Evolutionary conservation across 2,797 vertebrate genomes (phyloP).

Genomic region (Peromyscus eremicus): DNA sequence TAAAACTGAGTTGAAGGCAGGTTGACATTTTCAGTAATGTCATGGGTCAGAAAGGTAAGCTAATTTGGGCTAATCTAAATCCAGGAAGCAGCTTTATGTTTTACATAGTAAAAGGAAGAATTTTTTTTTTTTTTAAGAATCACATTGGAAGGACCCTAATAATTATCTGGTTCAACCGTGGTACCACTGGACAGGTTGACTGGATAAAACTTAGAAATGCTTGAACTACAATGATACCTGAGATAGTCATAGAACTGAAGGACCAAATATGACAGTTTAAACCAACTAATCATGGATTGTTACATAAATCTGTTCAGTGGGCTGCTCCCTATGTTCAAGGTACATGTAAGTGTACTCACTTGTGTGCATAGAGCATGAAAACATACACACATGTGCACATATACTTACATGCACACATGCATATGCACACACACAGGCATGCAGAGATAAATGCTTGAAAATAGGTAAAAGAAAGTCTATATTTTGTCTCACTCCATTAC

Average conservation of each 20-base stretch:
- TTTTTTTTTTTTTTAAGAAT: background rate
- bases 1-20: slow-evolving; percentile 45
- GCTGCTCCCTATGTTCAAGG: background rate
- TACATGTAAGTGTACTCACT: background rate
- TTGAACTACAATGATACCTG: background rate
- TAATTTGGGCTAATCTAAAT: slow-evolving; percentile 49
- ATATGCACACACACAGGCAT: background rate
- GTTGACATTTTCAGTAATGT: slow-evolving; percentile 72
- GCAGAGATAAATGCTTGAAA: background rate
- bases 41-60: slow-evolving; percentile 59
- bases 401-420: background rate
- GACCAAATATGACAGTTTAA: background rate
- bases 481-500: background rate
- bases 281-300: background rate
- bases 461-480: background rate
- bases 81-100: slow-evolving; percentile 42
- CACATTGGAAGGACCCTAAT: background rate
- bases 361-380: background rate
- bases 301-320: background rate
- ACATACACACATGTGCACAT: background rate
- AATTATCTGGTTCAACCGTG: background rate
- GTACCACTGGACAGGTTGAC: background rate
- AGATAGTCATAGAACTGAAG: background rate
- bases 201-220: background rate
- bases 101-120: background rate